Percentiles rank a stretch among this genome's conserved stretches.
These are phyloP conservation scores for Phymorhynchus buccinoides DNA, from an alignment of 1,140 invertebrate genomes.

Conservation along the genomic window DNA sequence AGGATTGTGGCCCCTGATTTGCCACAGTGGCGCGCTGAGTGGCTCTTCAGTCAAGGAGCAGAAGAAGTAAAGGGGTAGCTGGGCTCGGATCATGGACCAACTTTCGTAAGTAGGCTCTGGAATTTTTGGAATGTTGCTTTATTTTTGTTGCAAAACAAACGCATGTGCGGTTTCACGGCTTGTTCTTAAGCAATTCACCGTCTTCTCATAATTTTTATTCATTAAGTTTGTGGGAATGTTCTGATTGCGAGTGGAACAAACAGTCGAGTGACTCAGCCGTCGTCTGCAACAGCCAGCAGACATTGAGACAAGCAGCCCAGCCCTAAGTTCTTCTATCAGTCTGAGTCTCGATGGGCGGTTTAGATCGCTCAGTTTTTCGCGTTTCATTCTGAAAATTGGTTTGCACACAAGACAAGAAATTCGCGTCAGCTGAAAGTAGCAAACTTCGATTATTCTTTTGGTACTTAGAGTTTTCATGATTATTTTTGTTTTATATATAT, in stretches of 20 bases:
- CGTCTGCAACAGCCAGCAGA: neutral
- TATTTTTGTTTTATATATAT: no score
- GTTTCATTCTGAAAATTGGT: no score
- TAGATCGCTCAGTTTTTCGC: no score
- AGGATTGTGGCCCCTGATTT: slow-evolving; percentile 13
- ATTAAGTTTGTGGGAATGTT: neutral
- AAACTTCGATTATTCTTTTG: no score
- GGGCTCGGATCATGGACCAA: slow-evolving; percentile 39
- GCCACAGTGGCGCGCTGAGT: neutral
- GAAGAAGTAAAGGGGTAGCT: slow-evolving; percentile 43
- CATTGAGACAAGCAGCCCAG: neutral
- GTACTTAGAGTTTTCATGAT: no score
- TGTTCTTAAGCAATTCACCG: neutral
- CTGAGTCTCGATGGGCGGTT: no score
- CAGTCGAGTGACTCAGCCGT: neutral
- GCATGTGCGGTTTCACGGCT: neutral
- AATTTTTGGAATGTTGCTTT: slow-evolving; percentile 39
- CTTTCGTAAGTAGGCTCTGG: slow-evolving; percentile 39
- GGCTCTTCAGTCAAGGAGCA: slow-evolving; percentile 25
- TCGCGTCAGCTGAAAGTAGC: no score
- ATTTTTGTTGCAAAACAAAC: neutral
- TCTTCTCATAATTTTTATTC: neutral
- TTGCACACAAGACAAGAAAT: no score
- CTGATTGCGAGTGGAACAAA: neutral
- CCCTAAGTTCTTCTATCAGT: no score